Evolutionary conservation across 2,113 vertebrate species (phyloP).

Genomic region (Odobenus rosmarus): DNA sequence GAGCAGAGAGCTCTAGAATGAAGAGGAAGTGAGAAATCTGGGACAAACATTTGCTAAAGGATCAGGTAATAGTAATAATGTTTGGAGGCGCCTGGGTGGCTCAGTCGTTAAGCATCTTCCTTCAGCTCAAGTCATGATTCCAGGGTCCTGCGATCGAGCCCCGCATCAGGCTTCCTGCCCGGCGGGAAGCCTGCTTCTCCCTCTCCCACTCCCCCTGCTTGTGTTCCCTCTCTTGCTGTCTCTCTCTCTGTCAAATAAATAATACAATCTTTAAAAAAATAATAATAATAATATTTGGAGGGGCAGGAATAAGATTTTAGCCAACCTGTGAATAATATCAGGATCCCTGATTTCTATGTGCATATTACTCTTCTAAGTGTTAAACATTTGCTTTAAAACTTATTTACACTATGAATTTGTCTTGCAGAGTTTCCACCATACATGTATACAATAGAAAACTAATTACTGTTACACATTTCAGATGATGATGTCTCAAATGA

Average conservation of each 20-base stretch:
- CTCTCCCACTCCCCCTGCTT: too few species aligned
- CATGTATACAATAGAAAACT: background rate
- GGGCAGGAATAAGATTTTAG: background rate
- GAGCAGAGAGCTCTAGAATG: background rate
- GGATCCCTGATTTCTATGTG: background rate
- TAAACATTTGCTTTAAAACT: background rate
- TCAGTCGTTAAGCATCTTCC: too few species aligned
- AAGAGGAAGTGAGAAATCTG: background rate
- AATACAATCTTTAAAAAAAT: background rate
- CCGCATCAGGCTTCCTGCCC: too few species aligned
- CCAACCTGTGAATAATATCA: background rate
- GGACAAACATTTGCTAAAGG: background rate
- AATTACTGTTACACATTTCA: background rate
- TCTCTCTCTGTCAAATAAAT: too few species aligned
- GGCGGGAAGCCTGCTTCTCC: too few species aligned
- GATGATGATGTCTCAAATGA: background rate
- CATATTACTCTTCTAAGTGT: background rate
- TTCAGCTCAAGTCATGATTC: too few species aligned
- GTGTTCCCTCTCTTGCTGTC: too few species aligned
- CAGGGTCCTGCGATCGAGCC: too few species aligned
- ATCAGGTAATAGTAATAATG: background rate
- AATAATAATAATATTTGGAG: background rate
- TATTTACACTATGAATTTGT: background rate
- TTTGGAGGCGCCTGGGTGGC: too few species aligned
- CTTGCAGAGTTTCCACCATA: background rate